Percentiles rank a stretch among this genome's conserved stretches.
phyloP scores from a whole-genome alignment of 2,888 invertebrate genomes.

The Diabrotica balteata region DNA sequence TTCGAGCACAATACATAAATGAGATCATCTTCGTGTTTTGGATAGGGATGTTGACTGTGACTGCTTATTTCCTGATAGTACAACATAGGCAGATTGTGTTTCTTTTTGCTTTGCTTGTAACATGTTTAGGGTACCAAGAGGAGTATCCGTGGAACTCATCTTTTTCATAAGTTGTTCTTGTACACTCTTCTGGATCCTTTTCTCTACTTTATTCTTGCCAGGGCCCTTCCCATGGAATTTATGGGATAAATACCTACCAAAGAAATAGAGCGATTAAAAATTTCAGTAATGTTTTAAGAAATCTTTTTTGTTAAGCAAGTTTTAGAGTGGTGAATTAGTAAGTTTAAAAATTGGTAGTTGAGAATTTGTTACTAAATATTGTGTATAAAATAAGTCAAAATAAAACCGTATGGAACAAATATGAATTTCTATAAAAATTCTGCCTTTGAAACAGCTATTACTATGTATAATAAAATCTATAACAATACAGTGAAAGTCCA shows the following conservation, averaged over 20 bases:
- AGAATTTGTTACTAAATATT: no score
- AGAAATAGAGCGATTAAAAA: background rate
- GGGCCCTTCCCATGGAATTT: conserved; percentile 99
- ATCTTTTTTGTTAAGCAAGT: no score
- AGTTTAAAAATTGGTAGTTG: no score
- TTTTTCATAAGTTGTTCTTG: conserved; percentile 95
- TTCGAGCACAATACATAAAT: background rate
- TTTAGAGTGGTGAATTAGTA: no score
- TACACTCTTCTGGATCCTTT: conserved; percentile 91
- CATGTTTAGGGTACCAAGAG: conserved; percentile 92
- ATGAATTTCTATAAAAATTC: no score
- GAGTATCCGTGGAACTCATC: conserved; percentile 98
- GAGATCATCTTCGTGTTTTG: conserved; percentile 50
- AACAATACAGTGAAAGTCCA: no score
- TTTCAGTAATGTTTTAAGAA: no score
- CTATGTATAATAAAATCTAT: no score
- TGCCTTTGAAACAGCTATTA: no score
- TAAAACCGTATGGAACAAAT: no score
- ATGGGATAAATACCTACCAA: conserved; percentile 82
- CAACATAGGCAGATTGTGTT: conserved; percentile 90
- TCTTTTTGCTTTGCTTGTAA: conserved; percentile 95
- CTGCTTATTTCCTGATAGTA: conserved; percentile 88
- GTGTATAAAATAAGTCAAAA: no score
- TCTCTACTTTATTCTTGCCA: conserved; percentile 98
- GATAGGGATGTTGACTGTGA: conserved; percentile 61